Percentiles rank a stretch among this genome's conserved stretches.
Evolutionary conservation across 2,888 invertebrate genomes (phyloP).

Genomic region (Troides aeacus): DNA sequence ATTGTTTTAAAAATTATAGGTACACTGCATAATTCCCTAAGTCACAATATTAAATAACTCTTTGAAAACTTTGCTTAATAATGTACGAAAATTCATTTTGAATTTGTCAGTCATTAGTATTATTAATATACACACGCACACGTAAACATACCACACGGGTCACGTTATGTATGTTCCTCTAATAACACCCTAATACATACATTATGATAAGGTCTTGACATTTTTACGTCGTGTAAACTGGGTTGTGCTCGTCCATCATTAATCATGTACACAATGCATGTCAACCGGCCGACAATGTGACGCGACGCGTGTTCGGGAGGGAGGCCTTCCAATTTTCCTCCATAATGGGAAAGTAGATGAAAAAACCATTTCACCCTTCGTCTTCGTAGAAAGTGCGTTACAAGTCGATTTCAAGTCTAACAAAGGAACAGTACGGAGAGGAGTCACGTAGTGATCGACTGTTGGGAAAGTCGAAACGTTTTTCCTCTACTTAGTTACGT

Average conservation of each 20-base stretch:
- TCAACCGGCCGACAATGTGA: conserved; percentile 51
- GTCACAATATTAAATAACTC: too few species aligned
- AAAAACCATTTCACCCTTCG: conserved; percentile 49
- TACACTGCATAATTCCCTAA: too few species aligned
- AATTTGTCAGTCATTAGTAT: too few species aligned
- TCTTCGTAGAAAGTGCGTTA: conserved; percentile 38
- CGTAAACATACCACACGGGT: conserved; percentile 14
- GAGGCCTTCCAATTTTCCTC: conserved; percentile 63
- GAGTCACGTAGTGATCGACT: conserved; percentile 35
- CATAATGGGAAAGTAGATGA: conserved; percentile 71
- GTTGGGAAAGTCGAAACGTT: conserved; percentile 21
- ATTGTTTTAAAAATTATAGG: neutral
- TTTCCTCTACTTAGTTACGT: conserved; percentile 3
- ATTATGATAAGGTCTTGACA: conserved; percentile 36
- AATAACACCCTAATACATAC: conserved; percentile 40
- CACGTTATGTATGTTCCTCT: conserved; percentile 32
- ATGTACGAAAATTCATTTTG: too few species aligned
- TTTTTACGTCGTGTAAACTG: conserved; percentile 71
- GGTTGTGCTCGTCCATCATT: conserved; percentile 61
- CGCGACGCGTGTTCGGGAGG: conserved; percentile 63
- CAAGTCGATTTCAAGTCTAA: conserved; percentile 36
- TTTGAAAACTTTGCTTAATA: too few species aligned
- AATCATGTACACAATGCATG: conserved; percentile 75
- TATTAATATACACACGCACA: too few species aligned
- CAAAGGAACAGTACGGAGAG: conserved; percentile 34